These are phyloP conservation scores for Parus major DNA, from an alignment of 2,113 vertebrate genomes.

Conservation along the genomic window DNA sequence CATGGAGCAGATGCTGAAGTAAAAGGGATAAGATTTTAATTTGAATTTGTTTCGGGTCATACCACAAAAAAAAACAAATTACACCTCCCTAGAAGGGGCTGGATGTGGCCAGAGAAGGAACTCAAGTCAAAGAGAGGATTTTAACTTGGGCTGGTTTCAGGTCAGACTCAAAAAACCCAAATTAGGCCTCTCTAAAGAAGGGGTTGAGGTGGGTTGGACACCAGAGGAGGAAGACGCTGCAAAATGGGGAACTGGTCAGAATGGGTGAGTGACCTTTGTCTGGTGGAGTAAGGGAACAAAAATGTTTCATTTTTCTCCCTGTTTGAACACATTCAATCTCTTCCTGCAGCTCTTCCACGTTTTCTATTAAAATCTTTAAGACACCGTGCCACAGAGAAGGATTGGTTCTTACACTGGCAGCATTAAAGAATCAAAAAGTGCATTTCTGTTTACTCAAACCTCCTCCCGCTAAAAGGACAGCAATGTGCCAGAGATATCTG, in stretches of 20 bases:
- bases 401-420: background rate
- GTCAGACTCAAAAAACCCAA: background rate
- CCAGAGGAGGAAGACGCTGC: fast-evolving
- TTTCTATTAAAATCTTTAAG: background rate
- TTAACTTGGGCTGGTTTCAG: background rate
- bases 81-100: background rate
- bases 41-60: background rate
- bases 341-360: background rate
- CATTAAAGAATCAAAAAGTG: background rate
- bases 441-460: background rate
- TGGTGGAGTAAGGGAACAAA: background rate
- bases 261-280: background rate
- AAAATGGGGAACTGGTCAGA: background rate
- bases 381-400: background rate
- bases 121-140: background rate
- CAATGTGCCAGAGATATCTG: background rate
- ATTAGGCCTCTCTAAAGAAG: background rate
- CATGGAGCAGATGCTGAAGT: background rate
- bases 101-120: background rate
- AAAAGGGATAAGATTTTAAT: background rate
- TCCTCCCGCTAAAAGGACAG: background rate
- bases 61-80: background rate
- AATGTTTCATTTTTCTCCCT: background rate
- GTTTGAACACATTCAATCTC: fast-evolving
- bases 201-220: background rate